Conservation (phyloP, 92 coral and sea anemone genomes). For the Epizoanthus ramosus region DNA sequence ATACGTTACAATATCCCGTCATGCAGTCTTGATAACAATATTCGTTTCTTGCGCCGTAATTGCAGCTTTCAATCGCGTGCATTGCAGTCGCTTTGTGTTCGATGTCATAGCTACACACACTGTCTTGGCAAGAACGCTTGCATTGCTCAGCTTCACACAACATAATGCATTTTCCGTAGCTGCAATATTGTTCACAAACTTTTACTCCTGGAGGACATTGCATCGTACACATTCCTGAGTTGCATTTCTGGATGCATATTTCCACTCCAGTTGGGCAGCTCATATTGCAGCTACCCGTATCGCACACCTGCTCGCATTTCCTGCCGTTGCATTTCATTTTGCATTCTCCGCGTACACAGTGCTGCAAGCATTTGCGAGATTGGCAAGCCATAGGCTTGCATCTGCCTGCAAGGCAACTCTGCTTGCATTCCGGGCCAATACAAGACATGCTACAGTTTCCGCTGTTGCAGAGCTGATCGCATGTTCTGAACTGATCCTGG, state of each 20-base stretch:
- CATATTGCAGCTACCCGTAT: slow-evolving; percentile 76
- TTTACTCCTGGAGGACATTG: slow-evolving; percentile 75
- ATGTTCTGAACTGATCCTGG: slow-evolving; percentile 13
- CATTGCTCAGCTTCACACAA: slow-evolving; percentile 72
- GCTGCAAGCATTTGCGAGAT: slow-evolving; percentile 64
- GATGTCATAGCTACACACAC: slow-evolving; percentile 52
- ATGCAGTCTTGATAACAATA: slow-evolving; percentile 81
- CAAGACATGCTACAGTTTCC: slow-evolving; percentile 70
- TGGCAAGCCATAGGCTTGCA: slow-evolving; percentile 62
- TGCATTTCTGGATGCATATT: slow-evolving; percentile 73
- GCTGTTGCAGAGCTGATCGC: slow-evolving; percentile 81
- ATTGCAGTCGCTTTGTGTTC: slow-evolving; percentile 10
- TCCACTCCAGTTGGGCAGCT: slow-evolving; percentile 69
- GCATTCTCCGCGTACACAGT: slow-evolving; percentile 78
- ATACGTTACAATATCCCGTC: slow-evolving; percentile 67
- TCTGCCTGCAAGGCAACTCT: slow-evolving; percentile 77
- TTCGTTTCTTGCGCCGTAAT: slow-evolving; percentile 48
- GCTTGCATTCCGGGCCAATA: slow-evolving; percentile 71
- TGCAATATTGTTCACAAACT: slow-evolving; percentile 74
- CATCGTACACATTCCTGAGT: slow-evolving; percentile 78
- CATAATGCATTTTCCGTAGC: slow-evolving; percentile 77
- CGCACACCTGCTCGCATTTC: slow-evolving; percentile 71
- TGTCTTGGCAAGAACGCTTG: slow-evolving; percentile 60
- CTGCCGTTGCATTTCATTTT: slow-evolving; percentile 74
- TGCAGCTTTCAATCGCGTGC: slow-evolving; percentile 35